Conservation (phyloP, 2,113 vertebrate species). For the Tricholaema leucomelas region DNA sequence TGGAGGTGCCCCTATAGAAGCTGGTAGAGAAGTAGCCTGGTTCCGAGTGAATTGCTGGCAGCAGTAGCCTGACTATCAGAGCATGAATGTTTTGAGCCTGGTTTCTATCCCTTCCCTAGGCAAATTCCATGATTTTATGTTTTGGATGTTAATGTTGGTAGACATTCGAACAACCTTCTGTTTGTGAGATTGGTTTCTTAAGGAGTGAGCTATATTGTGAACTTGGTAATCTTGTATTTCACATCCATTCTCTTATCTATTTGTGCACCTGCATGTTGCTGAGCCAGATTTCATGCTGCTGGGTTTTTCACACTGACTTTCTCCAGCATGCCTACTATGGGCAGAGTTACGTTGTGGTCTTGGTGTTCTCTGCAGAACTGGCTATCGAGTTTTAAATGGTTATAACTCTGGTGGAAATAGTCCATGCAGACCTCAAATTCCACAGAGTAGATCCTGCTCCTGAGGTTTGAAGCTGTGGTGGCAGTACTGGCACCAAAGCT, state of each 20-base stretch:
- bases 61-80: neutral
- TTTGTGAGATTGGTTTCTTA: neutral
- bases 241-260: neutral
- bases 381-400: neutral
- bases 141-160: neutral
- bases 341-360: neutral
- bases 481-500: neutral
- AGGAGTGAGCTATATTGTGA: neutral
- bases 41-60: neutral
- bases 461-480: neutral
- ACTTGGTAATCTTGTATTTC: neutral
- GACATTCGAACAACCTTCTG: neutral
- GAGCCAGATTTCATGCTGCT: neutral
- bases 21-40: neutral
- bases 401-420: neutral
- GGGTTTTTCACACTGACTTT: neutral
- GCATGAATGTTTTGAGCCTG: neutral
- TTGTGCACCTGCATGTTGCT: neutral
- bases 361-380: neutral
- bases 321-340: neutral
- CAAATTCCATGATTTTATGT: neutral
- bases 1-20: neutral
- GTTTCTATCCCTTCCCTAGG: neutral
- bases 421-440: rapidly evolving
- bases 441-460: neutral